Base-by-base conservation (phyloP, 2,888 invertebrate species). In the Tuta absoluta region DNA sequence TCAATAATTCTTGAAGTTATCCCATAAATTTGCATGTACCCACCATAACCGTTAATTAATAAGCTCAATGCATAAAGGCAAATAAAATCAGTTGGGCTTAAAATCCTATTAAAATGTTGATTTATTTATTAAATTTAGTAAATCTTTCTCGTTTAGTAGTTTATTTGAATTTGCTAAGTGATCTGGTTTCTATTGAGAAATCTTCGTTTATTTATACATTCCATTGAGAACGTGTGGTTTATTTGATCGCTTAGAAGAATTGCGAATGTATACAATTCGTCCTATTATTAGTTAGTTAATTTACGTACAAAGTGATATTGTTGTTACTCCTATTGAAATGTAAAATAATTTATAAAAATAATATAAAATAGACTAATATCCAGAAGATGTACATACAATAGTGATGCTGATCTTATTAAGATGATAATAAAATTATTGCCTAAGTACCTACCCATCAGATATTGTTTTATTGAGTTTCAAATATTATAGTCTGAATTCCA, bases 251-350 rank as follows among this genome's bases (percentile, higher is more conserved):
- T 45, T 45, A 17, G 17, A 45, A 45, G n/a, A 45, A 45, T 45
- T 45, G 45, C 45, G 17, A 45, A 17, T 41, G 17, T n/a, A 17
- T 45, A 33, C 1, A 1, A 4, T 45, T 1, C 17, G 17, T 45
- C 8, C 17, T 49, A 53, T 24, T 23, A 53, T 53, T 10, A 21
- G 51, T 51, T 23, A 53, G 21, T 49, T 21, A 21, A 49, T 48
- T 12, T 59, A 45, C 41, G 59, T 60, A 60, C 41, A 60, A 60
- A 41, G 59, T 60, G 41, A 60, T 60, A 60, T 60, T 38, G 24
- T 59, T 59, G 41, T 59, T 59, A 59, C 59, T 38, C 41, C 7
- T 51, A 48, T 2, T 23, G 11, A 19, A 19, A 49, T 8, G 19
- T 49, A 12, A n/a, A 17, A 7, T 14, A 41, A 45, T 45, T 45